Percentiles rank a stretch among this genome's conserved stretches.
These are phyloP conservation scores for Agriopis leucophaearia DNA, from an alignment of 2,888 invertebrate species.

Conservation along the genomic window DNA sequence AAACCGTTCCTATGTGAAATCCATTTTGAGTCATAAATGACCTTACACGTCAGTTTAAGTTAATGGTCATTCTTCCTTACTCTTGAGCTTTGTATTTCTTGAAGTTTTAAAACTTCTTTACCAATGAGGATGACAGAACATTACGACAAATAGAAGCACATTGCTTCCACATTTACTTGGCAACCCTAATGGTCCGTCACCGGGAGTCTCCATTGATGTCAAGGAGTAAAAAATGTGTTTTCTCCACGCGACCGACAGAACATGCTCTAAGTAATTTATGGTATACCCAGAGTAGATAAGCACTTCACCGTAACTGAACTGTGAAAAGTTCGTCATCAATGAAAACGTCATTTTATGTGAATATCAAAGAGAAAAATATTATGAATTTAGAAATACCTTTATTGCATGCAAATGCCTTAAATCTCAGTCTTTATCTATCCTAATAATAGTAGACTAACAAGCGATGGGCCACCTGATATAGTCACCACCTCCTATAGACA, in stretches of 20 bases:
- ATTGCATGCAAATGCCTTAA: too few species aligned
- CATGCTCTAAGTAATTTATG: slow-evolving; percentile 53
- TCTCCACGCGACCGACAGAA: slow-evolving; percentile 46
- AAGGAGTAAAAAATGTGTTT: slow-evolving; percentile 57
- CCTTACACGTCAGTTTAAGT: too few species aligned
- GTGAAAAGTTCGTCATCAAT: slow-evolving; percentile 1
- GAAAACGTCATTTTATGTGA: background rate
- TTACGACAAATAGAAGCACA: background rate
- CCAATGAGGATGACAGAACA: background rate
- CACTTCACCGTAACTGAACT: slow-evolving; percentile 15
- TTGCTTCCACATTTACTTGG: slow-evolving; percentile 14
- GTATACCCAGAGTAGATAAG: slow-evolving; percentile 5
- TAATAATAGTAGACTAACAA: too few species aligned
- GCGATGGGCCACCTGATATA: too few species aligned
- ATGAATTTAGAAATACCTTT: background rate
- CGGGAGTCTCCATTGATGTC: slow-evolving; percentile 51
- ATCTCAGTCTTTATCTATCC: too few species aligned
- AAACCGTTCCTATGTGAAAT: too few species aligned
- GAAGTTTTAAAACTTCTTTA: too few species aligned
- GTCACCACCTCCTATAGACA: too few species aligned
- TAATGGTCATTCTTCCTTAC: too few species aligned
- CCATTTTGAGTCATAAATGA: too few species aligned
- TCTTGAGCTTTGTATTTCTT: too few species aligned
- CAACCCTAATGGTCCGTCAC: slow-evolving; percentile 38
- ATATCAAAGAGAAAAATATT: background rate